A percentile compares a stretch with the other conserved stretches of the same genome.
Evolutionary conservation across 1,140 invertebrate genomes (phyloP).

Genomic region (Proctacanthus coquilletti): DNA sequence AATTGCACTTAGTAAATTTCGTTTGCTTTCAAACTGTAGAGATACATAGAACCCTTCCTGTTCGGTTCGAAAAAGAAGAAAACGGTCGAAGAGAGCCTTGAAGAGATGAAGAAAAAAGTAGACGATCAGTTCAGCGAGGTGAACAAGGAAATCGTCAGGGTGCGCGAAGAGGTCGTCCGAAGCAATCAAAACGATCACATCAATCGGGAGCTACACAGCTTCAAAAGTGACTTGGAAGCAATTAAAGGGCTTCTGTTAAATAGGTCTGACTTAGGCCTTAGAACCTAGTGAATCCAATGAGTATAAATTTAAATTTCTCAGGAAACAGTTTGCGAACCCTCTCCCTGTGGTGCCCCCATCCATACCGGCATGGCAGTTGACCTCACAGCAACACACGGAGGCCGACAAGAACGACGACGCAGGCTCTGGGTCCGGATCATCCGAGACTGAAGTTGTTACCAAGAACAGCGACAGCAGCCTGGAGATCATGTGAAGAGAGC

Average conservation of each 20-base stretch:
- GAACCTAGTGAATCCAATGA: neutral
- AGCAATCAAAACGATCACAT: constrained; percentile 35
- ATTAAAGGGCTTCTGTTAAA: constrained; percentile 60
- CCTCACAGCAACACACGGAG: constrained; percentile 27
- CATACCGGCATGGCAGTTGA: constrained; percentile 60
- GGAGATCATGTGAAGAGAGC: constrained; percentile 42
- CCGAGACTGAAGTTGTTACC: constrained; percentile 46
- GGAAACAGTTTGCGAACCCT: constrained; percentile 55
- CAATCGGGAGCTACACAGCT: constrained; percentile 44
- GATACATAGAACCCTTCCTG: constrained; percentile 43
- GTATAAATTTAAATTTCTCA: constrained; percentile 20
- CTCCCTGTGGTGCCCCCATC: constrained; percentile 43
- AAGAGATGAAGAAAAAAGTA: constrained; percentile 47
- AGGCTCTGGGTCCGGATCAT: constrained; percentile 41
- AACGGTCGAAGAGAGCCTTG: constrained; percentile 42
- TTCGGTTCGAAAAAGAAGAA: constrained; percentile 46
- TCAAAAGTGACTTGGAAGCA: constrained; percentile 58
- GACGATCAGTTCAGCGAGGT: constrained; percentile 42
- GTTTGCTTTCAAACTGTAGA: constrained; percentile 33
- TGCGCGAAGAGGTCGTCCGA: constrained; percentile 39
- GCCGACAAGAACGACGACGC: constrained; percentile 28
- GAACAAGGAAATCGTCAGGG: constrained; percentile 35
- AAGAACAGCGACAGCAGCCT: constrained; percentile 53
- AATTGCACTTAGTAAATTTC: neutral
- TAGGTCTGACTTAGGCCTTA: constrained; percentile 33